phyloP scores from a whole-genome alignment of 2,113 vertebrate species.

The Clinocottus analis region DNA sequence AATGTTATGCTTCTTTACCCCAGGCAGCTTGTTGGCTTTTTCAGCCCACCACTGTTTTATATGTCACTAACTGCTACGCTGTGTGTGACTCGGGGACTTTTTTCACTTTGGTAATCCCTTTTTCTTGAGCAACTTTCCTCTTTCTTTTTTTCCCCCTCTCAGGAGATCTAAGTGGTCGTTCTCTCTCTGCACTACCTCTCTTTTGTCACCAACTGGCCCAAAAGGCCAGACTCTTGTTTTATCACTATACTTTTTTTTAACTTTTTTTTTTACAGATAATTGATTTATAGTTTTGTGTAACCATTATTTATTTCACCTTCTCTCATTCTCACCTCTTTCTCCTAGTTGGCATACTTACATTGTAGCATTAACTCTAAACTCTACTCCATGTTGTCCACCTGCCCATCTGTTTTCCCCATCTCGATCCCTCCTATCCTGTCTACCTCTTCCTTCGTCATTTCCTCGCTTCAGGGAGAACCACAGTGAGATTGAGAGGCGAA shows the following conservation, averaged over 20 bases:
- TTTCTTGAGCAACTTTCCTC: constrained; percentile 61
- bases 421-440: constrained; percentile 59
- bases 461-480: constrained; percentile 78
- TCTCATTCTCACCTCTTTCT: constrained; percentile 44
- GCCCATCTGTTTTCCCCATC: constrained; percentile 55
- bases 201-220: constrained; percentile 61
- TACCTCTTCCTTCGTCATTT: constrained; percentile 56
- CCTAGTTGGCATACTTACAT: constrained; percentile 45
- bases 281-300: constrained; percentile 55
- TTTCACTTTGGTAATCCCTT: constrained; percentile 55
- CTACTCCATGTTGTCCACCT: constrained; percentile 71
- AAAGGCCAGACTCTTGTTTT: constrained; percentile 64
- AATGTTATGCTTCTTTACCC: constrained; percentile 43
- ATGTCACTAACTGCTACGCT: constrained; percentile 59
- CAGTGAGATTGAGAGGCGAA: constrained; percentile 85
- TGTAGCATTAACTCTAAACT: constrained; percentile 68
- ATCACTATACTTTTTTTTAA: constrained; percentile 50
- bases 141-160: constrained; percentile 66
- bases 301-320: constrained; percentile 40
- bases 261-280: constrained; percentile 40
- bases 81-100: constrained; percentile 35
- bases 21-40: constrained; percentile 37
- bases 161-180: constrained; percentile 71
- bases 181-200: constrained; percentile 65
- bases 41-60: constrained; percentile 36